A percentile compares a stretch with the other conserved stretches of the same genome.
Evolutionary conservation across 1,140 invertebrate species (phyloP).

Genomic region (Dufourea novaeangliae): DNA sequence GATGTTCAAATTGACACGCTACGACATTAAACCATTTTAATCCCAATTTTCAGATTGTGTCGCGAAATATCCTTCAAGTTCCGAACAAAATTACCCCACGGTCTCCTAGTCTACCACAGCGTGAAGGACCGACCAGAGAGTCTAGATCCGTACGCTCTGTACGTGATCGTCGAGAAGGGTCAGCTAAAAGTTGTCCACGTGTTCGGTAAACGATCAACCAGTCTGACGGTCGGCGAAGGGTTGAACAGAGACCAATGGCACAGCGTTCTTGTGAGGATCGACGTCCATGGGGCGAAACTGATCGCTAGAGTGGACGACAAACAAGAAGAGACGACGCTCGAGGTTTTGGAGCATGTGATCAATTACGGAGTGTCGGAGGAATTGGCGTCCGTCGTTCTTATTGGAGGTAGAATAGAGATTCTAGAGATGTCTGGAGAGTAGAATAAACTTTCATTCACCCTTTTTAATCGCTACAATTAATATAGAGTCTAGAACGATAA

Average conservation of each 20-base stretch:
- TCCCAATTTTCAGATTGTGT: constrained; percentile 84
- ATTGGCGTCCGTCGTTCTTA: constrained; percentile 91
- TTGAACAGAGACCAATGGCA: constrained; percentile 95
- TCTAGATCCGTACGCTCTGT: constrained; percentile 91
- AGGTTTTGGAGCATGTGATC: constrained; percentile 89
- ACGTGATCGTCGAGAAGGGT: constrained; percentile 94
- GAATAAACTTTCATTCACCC: too few relatives aligned
- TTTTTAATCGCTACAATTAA: too few relatives aligned
- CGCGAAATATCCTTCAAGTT: constrained; percentile 94
- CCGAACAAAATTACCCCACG: constrained; percentile 92
- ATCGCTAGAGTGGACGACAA: constrained; percentile 92
- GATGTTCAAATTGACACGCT: too few relatives aligned
- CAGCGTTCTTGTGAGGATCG: constrained; percentile 90
- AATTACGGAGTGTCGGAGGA: constrained; percentile 93
- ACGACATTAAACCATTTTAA: not conserved
- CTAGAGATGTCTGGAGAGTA: too few relatives aligned
- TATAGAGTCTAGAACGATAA: too few relatives aligned
- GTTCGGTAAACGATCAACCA: constrained; percentile 92
- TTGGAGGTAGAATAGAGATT: constrained; percentile 87
- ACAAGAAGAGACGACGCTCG: constrained; percentile 89
- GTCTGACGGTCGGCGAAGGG: constrained; percentile 92
- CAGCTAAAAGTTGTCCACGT: constrained; percentile 95
- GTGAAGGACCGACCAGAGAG: constrained; percentile 90
- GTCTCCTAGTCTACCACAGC: constrained; percentile 93
- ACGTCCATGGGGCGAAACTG: constrained; percentile 90